A percentile compares a stretch with the other conserved stretches of the same genome.
phyloP scores from a whole-genome alignment of 1,140 invertebrate genomes.

The Lanistes nyassanus region DNA sequence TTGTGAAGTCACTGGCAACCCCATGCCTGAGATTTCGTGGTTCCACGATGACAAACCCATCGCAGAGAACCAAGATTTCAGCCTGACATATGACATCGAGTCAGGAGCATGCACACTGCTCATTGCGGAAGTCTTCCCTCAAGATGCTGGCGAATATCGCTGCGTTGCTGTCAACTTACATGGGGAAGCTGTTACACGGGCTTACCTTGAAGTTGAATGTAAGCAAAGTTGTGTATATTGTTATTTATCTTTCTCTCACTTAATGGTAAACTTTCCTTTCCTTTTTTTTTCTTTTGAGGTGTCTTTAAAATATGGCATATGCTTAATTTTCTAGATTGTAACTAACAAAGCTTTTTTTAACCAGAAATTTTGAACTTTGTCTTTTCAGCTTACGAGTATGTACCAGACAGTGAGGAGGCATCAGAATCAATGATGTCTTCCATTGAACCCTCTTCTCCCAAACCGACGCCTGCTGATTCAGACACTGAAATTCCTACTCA shows the following conservation, averaged over 20 bases:
- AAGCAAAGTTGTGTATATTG: conserved; percentile 31
- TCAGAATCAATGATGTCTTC: conserved; percentile 66
- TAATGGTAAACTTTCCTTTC: neutral
- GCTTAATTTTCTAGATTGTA: neutral
- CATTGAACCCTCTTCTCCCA: conserved; percentile 53
- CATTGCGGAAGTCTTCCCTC: conserved; percentile 75
- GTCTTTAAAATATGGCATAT: neutral
- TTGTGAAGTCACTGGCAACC: conserved; percentile 55
- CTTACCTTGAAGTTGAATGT: conserved; percentile 80
- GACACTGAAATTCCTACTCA: conserved; percentile 48
- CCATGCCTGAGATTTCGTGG: conserved; percentile 61
- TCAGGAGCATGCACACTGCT: conserved; percentile 55
- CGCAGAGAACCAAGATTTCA: conserved; percentile 62
- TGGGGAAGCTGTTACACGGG: conserved; percentile 85
- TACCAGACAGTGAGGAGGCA: conserved; percentile 86
- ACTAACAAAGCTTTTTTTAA: neutral
- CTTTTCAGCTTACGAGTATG: conserved; percentile 89
- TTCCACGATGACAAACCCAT: conserved; percentile 83
- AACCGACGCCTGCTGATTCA: conserved; percentile 52
- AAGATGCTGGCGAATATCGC: conserved; percentile 94
- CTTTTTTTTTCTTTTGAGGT: neutral
- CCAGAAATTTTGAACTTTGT: conserved; percentile 14
- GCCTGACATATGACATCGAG: conserved; percentile 55
- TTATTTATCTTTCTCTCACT: neutral
- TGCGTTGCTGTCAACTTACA: conserved; percentile 90